Evolutionary conservation across 2,797 vertebrate species (phyloP).

Genomic region (Phataginus tricuspis): DNA sequence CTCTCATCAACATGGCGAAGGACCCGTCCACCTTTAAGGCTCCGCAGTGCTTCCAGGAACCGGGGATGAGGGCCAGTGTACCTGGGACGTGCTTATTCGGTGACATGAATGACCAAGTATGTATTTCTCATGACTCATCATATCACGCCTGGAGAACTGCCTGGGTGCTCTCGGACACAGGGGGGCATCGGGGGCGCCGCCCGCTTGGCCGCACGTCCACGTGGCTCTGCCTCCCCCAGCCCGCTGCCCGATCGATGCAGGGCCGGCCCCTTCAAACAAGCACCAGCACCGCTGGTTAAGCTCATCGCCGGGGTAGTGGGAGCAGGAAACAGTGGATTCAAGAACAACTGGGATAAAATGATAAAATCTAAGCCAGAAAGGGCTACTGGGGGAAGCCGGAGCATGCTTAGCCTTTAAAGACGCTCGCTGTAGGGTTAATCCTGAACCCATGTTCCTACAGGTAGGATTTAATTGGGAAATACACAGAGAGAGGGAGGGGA

Average conservation of each 20-base stretch:
- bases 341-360: neutral
- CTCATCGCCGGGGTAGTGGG: neutral
- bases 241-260: too few relatives aligned
- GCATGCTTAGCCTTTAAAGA: neutral
- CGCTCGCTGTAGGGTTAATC: neutral
- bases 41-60: too few relatives aligned
- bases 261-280: neutral
- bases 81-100: too few relatives aligned
- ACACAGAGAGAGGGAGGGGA: neutral
- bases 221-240: accelerated
- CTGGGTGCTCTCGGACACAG: accelerated
- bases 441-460: neutral
- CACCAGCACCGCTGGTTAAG: neutral
- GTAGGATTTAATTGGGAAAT: neutral
- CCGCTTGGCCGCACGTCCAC: accelerated
- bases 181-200: neutral
- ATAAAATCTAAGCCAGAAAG: neutral
- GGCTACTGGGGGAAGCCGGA: neutral
- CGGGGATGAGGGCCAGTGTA: too few relatives aligned
- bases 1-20: too few relatives aligned
- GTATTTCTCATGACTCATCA: too few relatives aligned
- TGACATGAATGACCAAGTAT: too few relatives aligned
- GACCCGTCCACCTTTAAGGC: too few relatives aligned
- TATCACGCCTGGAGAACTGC: too few relatives aligned
- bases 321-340: neutral